A percentile compares a stretch with the other conserved stretches of the same genome.
Evolutionary conservation across 2,888 invertebrate genomes (phyloP).

Genomic region (Tromatobia lineatoria): DNA sequence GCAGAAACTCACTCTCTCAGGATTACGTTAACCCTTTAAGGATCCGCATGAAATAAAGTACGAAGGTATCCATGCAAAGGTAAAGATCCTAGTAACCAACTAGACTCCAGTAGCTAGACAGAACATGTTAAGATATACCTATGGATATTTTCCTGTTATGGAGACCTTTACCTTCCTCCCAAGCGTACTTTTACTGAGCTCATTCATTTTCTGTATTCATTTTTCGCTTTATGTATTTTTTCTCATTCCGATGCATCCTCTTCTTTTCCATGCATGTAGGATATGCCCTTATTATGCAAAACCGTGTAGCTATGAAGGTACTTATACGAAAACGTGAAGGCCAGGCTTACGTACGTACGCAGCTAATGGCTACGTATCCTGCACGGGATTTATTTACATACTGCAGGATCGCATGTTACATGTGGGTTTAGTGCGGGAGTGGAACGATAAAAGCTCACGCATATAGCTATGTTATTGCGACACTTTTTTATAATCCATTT

Average conservation of each 20-base stretch:
- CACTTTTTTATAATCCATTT: not conserved
- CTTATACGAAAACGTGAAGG: slow-evolving; percentile 25
- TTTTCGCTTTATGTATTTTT: slow-evolving; percentile 7
- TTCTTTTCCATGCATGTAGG: not conserved
- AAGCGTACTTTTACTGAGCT: not conserved
- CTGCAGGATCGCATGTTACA: not conserved
- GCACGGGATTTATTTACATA: slow-evolving; percentile 7
- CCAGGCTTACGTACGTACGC: slow-evolving; percentile 19
- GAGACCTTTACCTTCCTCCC: not conserved
- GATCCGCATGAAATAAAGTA: not conserved
- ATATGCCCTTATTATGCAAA: slow-evolving; percentile 18
- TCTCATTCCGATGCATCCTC: slow-evolving; percentile 1
- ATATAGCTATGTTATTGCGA: not conserved
- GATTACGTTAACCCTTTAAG: not conserved
- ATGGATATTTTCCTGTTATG: not conserved
- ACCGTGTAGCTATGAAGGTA: slow-evolving; percentile 18
- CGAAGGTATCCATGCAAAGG: not conserved
- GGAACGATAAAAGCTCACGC: slow-evolving; percentile 3
- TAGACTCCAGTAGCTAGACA: not conserved
- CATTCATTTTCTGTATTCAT: slow-evolving; percentile 21
- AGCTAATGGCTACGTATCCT: slow-evolving; percentile 23
- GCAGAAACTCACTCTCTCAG: not conserved
- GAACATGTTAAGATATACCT: not conserved
- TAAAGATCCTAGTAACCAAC: not conserved
- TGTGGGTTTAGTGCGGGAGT: not conserved